A percentile compares a stretch with the other conserved stretches of the same genome.
Evolutionary conservation across 2,797 vertebrate genomes (phyloP).

Genomic region (Nothura maculosa): DNA sequence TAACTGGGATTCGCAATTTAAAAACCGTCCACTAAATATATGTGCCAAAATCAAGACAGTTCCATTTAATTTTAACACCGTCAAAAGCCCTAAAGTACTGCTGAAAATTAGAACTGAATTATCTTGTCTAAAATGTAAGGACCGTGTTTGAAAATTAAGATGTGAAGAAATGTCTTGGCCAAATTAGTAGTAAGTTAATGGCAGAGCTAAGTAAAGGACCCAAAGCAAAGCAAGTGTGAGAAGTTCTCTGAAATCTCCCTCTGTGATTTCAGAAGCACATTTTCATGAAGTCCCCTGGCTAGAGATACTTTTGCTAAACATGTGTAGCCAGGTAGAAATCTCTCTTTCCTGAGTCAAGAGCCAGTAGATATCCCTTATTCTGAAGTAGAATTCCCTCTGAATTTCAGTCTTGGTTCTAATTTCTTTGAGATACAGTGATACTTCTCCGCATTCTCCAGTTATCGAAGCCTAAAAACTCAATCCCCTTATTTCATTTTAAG

Average conservation of each 20-base stretch:
- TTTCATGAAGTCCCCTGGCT: not conserved
- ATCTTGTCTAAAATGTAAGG: not conserved
- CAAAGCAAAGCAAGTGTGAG: constrained; percentile 1
- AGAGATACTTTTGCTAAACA: not conserved
- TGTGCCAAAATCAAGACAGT: not conserved
- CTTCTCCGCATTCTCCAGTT: not conserved
- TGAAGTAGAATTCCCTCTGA: not conserved
- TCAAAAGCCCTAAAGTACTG: not conserved
- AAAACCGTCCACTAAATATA: not conserved
- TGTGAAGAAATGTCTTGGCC: not conserved
- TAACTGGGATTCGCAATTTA: constrained; percentile 11
- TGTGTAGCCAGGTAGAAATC: constrained; percentile 13
- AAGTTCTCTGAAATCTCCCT: not conserved
- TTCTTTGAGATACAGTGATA: not conserved
- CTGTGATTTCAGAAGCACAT: not conserved
- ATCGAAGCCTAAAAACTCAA: not conserved
- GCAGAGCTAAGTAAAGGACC: not conserved
- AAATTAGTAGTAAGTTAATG: not conserved
- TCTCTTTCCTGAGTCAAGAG: not conserved
- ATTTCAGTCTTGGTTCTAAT: not conserved
- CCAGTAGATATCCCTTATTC: not conserved
- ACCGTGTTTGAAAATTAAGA: not conserved
- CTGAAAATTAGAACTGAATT: accelerated
- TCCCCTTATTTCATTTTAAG: not conserved
- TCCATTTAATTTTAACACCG: not conserved